Evolutionary conservation across 2,888 invertebrate genomes (phyloP).

Genomic region (Sarcophaga caerulescens): DNA sequence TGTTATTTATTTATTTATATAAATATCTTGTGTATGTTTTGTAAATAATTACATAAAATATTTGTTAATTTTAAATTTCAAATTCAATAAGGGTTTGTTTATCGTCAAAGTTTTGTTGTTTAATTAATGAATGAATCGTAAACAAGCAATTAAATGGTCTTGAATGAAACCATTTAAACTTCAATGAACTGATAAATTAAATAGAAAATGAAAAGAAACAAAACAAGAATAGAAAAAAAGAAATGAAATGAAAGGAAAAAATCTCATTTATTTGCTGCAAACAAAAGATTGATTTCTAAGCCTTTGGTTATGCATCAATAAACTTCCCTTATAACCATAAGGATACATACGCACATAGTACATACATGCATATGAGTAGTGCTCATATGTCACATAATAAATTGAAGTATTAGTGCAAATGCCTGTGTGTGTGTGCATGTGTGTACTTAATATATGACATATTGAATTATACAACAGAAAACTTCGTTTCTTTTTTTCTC

Average conservation of each 20-base stretch:
- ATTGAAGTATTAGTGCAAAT: too few species aligned
- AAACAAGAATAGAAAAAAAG: neutral
- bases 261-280: neutral
- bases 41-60: neutral
- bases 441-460: too few species aligned
- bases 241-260: neutral
- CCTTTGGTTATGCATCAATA: neutral
- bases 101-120: neutral
- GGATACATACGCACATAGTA: neutral
- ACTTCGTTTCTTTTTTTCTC: too few species aligned
- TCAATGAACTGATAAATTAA: neutral
- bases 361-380: neutral
- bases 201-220: neutral
- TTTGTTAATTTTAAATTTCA: neutral
- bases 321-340: neutral
- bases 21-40: neutral
- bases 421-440: too few species aligned
- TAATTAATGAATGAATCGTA: neutral
- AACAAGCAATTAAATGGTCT: neutral
- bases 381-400: too few species aligned
- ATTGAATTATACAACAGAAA: too few species aligned
- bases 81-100: neutral
- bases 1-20: too few species aligned
- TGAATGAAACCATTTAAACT: neutral
- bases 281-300: neutral